Percentiles rank a stretch among this genome's conserved stretches.
phyloP scores from a whole-genome alignment of 2,888 invertebrate genomes.

The Eupithecia vulgata region DNA sequence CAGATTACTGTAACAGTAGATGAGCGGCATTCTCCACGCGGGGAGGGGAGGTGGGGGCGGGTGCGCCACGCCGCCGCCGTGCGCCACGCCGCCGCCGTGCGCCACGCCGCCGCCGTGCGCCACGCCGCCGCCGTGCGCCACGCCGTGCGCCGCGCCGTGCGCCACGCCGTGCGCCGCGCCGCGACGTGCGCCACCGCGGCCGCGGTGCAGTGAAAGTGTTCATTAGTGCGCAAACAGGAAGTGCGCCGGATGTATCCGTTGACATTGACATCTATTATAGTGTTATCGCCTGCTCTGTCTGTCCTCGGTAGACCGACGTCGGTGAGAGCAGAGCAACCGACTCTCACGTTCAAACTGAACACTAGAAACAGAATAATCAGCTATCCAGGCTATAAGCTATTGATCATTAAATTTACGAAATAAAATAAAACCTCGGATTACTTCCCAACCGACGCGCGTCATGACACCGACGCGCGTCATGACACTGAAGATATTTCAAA shows the following conservation, averaged over 20 bases:
- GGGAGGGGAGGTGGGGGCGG: too few species aligned
- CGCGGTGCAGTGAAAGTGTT: constrained; percentile 7
- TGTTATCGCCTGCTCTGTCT: background rate
- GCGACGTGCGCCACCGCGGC: background rate
- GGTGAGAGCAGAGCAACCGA: background rate
- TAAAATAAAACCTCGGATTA: background rate
- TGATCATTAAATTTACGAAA: background rate
- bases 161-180: too few species aligned
- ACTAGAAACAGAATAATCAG: background rate
- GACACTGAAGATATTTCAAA: constrained; percentile 9
- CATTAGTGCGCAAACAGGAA: constrained; percentile 7
- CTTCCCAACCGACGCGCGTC: constrained; percentile 2
- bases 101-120: too few species aligned
- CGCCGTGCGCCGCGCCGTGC: too few species aligned
- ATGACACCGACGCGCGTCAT: background rate
- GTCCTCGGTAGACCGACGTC: background rate
- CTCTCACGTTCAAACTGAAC: background rate
- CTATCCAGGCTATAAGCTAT: background rate
- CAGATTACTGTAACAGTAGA: background rate
- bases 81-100: too few species aligned
- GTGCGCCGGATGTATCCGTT: background rate
- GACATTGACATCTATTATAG: background rate
- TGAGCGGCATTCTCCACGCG: background rate
- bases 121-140: too few species aligned
- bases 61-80: too few species aligned